Evolutionary conservation across 2,888 invertebrate genomes (phyloP), one percentile per base, ranked within the genome.

Genomic region (Iselma pallidipennis): DNA sequence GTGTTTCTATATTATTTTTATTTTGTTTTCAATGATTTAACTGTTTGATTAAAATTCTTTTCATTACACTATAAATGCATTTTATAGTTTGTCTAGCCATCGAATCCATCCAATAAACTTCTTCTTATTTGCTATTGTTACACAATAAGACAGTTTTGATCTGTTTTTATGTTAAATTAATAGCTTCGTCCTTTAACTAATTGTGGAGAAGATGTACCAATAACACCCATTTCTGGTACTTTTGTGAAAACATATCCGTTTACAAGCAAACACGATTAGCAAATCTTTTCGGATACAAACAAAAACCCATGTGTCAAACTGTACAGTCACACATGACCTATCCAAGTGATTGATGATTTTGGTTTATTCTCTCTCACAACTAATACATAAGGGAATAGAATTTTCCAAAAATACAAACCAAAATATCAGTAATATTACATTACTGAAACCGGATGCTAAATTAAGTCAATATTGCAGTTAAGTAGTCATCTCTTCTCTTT

Each of bases 241-340:
- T 45, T 53, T 61, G 63, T 33, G 63, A 59, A 62, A 59, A 58
- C 63, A 63, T 49, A 57, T 63, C 63, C 63, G 59, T 59, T 59
- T 37, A 63, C 63, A 63, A 63, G 55, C 48, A 63, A 63, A 63
- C 59, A 59, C 63, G 63, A 63, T 63, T 63, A 63, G 63, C 54
- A 31, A 51, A 52, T 29, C 51, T 23, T 49, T 16, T 14, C 37
- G 37, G 21, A 48, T 56, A 28, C 55, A 21, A 48, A 16, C 51
- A 55, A 48, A 58, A 58, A 51, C 51, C 31, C 51, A 51, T 29
- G 55, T 62, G 55, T 61, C 62, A 58, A 42, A 29, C 29, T 48
- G 14, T 21, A 55, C 51, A 56, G 51, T 14, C 31, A 54, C 59
- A 58, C 28, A 48, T 63, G 55, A 59, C 33, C 51, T 26, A 31